These are phyloP conservation scores for Saturnia pavonia DNA, from an alignment of 2,888 invertebrate genomes.

Conservation along the genomic window DNA sequence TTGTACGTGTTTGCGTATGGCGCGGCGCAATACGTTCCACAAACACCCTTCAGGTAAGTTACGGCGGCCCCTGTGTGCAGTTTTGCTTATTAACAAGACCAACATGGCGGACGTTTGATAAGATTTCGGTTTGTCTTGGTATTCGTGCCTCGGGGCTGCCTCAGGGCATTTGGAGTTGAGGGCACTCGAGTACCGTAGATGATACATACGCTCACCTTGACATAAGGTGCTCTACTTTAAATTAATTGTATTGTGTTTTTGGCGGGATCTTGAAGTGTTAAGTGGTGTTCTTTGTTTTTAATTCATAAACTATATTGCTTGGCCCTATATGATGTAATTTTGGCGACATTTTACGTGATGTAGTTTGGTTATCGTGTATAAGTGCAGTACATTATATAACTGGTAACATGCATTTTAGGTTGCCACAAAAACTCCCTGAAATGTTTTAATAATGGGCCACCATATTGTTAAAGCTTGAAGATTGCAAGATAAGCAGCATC, in stretches of 20 bases:
- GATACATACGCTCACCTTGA: constrained; percentile 7
- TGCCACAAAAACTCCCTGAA: not conserved
- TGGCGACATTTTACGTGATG: too few species aligned
- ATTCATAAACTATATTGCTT: too few species aligned
- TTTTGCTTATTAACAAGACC: constrained; percentile 79
- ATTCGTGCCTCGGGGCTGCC: constrained; percentile 74
- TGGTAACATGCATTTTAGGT: too few species aligned
- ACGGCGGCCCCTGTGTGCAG: constrained; percentile 70
- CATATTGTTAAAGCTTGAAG: too few species aligned
- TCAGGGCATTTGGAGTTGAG: constrained; percentile 70
- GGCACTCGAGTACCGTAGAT: constrained; percentile 37
- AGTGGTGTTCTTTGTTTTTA: too few species aligned
- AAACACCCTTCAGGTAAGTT: constrained; percentile 74
- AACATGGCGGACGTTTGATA: constrained; percentile 76
- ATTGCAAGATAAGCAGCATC: too few species aligned
- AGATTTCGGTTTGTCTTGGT: constrained; percentile 80
- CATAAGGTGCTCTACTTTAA: constrained; percentile 25
- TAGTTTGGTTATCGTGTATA: too few species aligned
- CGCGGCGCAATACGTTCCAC: constrained; percentile 60
- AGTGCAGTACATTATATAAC: too few species aligned
- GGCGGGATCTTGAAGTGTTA: too few species aligned
- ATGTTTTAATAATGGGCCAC: too few species aligned
- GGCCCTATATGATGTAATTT: too few species aligned
- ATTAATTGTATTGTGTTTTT: not conserved
- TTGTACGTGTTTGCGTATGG: constrained; percentile 60